Base-by-base conservation (phyloP, 2,797 vertebrate genomes). In the Synaphobranchus kaupii region DNA sequence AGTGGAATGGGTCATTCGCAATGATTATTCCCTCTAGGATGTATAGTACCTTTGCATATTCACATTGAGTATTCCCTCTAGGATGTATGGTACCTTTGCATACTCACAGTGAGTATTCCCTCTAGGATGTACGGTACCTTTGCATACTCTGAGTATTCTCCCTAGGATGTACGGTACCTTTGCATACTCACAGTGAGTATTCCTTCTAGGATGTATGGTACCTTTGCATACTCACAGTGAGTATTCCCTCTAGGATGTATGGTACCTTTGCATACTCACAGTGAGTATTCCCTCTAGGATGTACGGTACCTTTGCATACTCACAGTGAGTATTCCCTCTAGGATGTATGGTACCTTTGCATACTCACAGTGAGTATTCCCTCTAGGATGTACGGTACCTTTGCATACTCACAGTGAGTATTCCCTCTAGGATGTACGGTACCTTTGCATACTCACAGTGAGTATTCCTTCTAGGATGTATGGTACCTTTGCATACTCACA, bases 141-240 rank as follows among this genome's bases (percentile, higher is more conserved):
- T 52, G 97, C 95, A 13, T 99, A 99, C n/a, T n/a, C n/a, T n/a
- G n/a, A n/a, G n/a, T n/a, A n/a, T n/a, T n/a, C n/a, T n/a, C n/a
- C n/a, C n/a, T n/a, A n/a, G n/a, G n/a, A n/a, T n/a, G n/a, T 56
- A 34, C n/a, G 7, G 90, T 94, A 99, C 98, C 96, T 98, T 96
- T 52, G 97, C 95, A 13, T 99, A 99, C n/a, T n/a, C n/a, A n/a
- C n/a, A n/a, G n/a, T n/a, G n/a, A n/a, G n/a, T n/a, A n/a, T n/a
- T n/a, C n/a, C n/a, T n/a, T n/a, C n/a, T n/a, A n/a, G n/a, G n/a
- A n/a, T n/a, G n/a, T 56, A 34, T 20, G 7, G 90, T 94, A 99
- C 98, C 96, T 98, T 96, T 52, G 97, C 95, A 13, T 99, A 99
- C n/a, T n/a, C n/a, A n/a, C n/a, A n/a, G n/a, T n/a, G n/a, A n/a